Conservation (phyloP, 2,797 vertebrate species). For the Dermochelys coriacea region DNA sequence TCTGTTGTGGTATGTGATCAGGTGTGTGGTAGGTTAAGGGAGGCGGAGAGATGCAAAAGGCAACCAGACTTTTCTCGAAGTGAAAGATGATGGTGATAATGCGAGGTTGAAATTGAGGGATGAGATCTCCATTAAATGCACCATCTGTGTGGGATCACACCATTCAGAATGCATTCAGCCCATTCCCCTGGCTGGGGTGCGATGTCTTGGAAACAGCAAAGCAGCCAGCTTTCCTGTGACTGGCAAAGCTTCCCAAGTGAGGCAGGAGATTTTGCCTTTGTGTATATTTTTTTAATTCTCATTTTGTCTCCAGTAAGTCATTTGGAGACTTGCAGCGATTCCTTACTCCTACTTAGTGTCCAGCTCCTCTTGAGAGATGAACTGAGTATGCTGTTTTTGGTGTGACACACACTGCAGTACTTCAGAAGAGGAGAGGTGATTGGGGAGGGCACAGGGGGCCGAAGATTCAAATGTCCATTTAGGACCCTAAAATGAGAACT, state of each 20-base stretch:
- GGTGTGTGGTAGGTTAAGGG: no score
- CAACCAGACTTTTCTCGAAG: background rate
- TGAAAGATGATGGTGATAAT: background rate
- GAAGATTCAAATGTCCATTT: background rate
- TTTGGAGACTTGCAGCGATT: background rate
- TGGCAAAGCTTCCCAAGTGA: background rate
- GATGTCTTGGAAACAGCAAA: background rate
- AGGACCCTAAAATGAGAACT: background rate
- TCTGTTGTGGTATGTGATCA: background rate
- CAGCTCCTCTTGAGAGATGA: background rate
- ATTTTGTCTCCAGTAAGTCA: background rate
- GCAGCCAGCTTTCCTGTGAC: background rate
- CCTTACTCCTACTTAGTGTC: background rate
- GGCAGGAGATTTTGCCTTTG: background rate
- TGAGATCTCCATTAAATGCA: accelerated
- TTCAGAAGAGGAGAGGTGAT: background rate
- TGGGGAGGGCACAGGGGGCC: background rate
- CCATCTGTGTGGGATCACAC: background rate
- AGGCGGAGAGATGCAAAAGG: background rate
- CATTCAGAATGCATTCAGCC: background rate
- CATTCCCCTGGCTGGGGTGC: background rate
- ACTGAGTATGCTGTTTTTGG: background rate
- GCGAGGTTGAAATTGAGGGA: background rate
- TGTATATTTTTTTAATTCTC: background rate
- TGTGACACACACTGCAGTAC: no score